Conservation (phyloP, 2,888 invertebrate genomes). For the Schizotus pectinicornis region DNA sequence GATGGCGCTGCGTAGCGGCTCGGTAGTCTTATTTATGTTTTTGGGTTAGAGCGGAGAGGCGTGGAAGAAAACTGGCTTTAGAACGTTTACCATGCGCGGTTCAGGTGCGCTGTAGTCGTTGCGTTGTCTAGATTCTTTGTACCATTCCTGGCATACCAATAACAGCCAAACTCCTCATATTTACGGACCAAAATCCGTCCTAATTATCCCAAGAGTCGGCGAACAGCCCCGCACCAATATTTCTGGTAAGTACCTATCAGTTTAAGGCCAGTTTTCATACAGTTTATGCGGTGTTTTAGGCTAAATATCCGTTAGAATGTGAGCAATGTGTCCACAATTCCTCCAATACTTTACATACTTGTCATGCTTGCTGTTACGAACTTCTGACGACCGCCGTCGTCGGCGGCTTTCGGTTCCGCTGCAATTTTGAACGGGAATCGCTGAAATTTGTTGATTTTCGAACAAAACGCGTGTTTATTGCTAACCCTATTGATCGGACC, state of each 20-base stretch:
- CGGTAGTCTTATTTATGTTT: conserved; percentile 38
- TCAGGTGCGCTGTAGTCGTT: conserved; percentile 80
- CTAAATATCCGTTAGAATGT: conserved; percentile 73
- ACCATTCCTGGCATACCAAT: conserved; percentile 96
- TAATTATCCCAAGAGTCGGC: conserved; percentile 69
- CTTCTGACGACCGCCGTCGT: conserved; percentile 55
- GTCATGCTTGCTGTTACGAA: conserved; percentile 72
- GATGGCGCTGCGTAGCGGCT: too few relatives aligned
- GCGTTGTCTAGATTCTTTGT: conserved; percentile 97
- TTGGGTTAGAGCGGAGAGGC: conserved; percentile 27
- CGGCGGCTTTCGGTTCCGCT: conserved; percentile 53
- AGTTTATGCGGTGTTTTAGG: conserved; percentile 64
- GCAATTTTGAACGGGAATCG: conserved; percentile 48
- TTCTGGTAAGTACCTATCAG: conserved; percentile 75
- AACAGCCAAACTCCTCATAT: conserved; percentile 75
- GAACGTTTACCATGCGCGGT: conserved; percentile 77
- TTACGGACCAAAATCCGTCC: conserved; percentile 72
- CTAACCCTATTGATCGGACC: conserved; percentile 36
- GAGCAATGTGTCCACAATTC: conserved; percentile 77
- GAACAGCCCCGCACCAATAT: conserved; percentile 69
- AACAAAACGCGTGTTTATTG: conserved; percentile 28
- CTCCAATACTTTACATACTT: conserved; percentile 81
- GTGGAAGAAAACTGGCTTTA: conserved; percentile 59
- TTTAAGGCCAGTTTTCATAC: conserved; percentile 67
- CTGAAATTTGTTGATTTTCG: conserved; percentile 27